phyloP scores from a whole-genome alignment of 2,888 invertebrate genomes.

The Drosophila cyrtoloma region DNA sequence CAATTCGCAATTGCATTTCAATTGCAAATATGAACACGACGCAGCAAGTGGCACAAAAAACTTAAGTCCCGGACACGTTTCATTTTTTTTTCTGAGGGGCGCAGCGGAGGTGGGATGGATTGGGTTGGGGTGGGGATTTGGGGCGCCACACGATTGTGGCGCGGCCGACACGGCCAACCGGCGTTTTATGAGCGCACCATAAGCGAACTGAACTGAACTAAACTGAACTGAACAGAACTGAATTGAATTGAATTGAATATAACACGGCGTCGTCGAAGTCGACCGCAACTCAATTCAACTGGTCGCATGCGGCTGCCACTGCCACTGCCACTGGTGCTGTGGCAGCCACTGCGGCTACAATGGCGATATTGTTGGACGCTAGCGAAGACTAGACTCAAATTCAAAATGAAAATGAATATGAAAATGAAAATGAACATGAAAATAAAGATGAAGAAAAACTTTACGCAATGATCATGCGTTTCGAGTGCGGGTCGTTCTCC shows the following conservation, averaged over 20 bases:
- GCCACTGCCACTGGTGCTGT: conserved; percentile 4
- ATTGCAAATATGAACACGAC: conserved; percentile 39
- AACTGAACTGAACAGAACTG: conserved; percentile 11
- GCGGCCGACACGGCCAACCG: conserved; percentile 69
- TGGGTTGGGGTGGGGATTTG: conserved; percentile 9
- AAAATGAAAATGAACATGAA: conserved; percentile 38
- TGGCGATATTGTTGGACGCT: conserved; percentile 10
- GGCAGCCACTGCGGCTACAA: conserved; percentile 28
- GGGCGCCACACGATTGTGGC: conserved; percentile 48
- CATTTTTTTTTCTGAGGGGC: background rate
- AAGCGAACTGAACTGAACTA: conserved; percentile 70
- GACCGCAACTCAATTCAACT: conserved; percentile 28
- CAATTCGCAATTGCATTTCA: conserved; percentile 38
- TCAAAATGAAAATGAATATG: conserved; percentile 31
- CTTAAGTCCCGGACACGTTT: conserved; percentile 40
- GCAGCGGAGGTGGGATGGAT: background rate
- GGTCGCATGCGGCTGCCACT: conserved; percentile 27
- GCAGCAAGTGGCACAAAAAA: conserved; percentile 20
- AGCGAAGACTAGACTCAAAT: background rate
- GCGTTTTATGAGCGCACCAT: conserved; percentile 78
- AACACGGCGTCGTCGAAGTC: conserved; percentile 18
- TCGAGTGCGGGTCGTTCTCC: conserved; percentile 52
- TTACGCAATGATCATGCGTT: conserved; percentile 76
- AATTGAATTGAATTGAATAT: conserved; percentile 9
- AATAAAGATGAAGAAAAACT: conserved; percentile 62